Evolutionary conservation across 2,113 vertebrate species (phyloP).

Genomic region (Astur gentilis): DNA sequence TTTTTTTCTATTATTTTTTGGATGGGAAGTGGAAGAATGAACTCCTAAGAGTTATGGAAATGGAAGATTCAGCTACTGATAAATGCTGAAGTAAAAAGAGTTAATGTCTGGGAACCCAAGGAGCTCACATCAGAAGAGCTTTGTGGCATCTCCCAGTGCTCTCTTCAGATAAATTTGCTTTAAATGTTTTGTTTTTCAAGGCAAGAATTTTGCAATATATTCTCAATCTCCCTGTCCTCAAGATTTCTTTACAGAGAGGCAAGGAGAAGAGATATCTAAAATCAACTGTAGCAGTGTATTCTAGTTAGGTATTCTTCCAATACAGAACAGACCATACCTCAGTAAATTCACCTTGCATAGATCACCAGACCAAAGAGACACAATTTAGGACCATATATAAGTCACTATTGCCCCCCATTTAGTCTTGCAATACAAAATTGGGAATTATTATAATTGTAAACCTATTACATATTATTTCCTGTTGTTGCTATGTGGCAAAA

Average conservation of each 20-base stretch:
- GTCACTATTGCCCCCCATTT: not conserved
- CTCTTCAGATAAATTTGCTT: not conserved
- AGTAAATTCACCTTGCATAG: not conserved
- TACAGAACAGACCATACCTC: not conserved
- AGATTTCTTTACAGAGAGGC: not conserved
- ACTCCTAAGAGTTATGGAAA: not conserved
- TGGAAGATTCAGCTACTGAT: not conserved
- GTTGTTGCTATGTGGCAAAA: not conserved
- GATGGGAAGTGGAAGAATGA: not conserved
- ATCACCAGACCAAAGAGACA: not conserved
- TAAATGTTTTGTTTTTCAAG: not conserved
- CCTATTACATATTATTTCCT: not conserved
- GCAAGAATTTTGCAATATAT: not conserved
- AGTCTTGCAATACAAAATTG: not conserved
- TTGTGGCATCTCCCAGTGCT: not conserved
- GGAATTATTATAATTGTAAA: not conserved
- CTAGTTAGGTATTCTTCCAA: not conserved
- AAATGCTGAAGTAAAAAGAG: not conserved
- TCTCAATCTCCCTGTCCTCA: not conserved
- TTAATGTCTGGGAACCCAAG: not conserved
- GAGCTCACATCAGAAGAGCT: not conserved
- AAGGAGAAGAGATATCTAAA: not conserved
- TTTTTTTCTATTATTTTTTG: not conserved
- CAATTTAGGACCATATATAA: not conserved
- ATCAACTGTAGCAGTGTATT: not conserved